Evolutionary conservation across 2,797 vertebrate genomes (phyloP).

Genomic region (Novumbra hubbsi): DNA sequence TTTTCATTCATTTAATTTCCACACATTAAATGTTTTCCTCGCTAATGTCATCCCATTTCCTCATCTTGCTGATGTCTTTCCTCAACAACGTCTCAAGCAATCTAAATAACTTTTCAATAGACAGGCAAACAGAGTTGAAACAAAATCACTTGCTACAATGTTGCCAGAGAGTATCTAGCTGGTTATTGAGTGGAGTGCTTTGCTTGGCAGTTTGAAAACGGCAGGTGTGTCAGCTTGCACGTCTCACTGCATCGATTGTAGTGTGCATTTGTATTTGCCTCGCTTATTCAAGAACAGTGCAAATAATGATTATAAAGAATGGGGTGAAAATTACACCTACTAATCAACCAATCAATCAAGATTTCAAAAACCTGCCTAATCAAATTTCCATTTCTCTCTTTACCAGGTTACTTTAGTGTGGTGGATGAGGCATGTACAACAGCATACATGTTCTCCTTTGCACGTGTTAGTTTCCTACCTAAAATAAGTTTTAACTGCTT

Average conservation of each 20-base stretch:
- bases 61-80: conserved; percentile 35
- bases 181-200: conserved; percentile 50
- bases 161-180: conserved; percentile 50
- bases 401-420: conserved; percentile 47
- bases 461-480: conserved; percentile 4
- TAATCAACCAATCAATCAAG: conserved; percentile 63
- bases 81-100: conserved; percentile 16
- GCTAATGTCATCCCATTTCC: conserved; percentile 13
- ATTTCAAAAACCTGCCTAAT: conserved; percentile 64
- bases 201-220: conserved; percentile 58
- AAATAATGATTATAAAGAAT: too few relatives aligned
- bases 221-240: conserved; percentile 66
- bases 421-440: conserved; percentile 37
- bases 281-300: conserved; percentile 59
- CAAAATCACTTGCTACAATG: conserved; percentile 22
- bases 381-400: conserved; percentile 57
- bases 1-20: conserved; percentile 39
- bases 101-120: conserved; percentile 42
- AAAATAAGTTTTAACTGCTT: neutral
- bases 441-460: conserved; percentile 6
- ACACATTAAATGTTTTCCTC: conserved; percentile 26
- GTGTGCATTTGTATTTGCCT: conserved; percentile 67
- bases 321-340: conserved; percentile 39
- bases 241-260: conserved; percentile 14
- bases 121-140: conserved; percentile 50